Conservation (phyloP, 2,797 vertebrate species). For the Cuniculus paca region DNA sequence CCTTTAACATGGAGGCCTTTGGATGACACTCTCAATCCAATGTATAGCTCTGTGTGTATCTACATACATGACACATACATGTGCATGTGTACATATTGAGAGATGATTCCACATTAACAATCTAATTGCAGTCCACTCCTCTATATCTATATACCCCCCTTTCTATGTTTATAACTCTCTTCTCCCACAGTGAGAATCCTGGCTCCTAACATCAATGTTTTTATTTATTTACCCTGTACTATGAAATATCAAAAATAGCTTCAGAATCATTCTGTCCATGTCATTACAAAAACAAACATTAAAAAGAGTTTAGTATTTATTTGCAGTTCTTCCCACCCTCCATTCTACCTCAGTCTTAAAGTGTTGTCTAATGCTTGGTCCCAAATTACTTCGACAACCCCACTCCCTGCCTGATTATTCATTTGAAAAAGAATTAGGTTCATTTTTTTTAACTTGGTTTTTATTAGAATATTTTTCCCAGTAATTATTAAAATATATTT, state of each 20-base stretch:
- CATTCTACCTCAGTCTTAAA: not conserved
- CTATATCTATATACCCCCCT: not conserved
- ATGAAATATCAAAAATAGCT: not conserved
- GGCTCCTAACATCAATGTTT: not conserved
- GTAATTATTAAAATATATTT: not conserved
- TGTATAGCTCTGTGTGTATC: not conserved
- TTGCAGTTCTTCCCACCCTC: not conserved
- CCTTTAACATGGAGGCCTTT: not conserved
- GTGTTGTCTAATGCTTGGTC: not conserved
- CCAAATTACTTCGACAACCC: not conserved
- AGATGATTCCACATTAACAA: not conserved
- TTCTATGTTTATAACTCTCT: not conserved
- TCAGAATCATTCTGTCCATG: not conserved
- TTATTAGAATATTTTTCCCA: not conserved
- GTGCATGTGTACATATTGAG: not conserved
- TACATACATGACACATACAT: not conserved
- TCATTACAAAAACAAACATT: not conserved
- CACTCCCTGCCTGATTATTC: not conserved
- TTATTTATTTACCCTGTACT: not conserved
- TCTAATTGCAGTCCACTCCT: not conserved
- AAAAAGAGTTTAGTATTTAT: not conserved
- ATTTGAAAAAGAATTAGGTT: slow-evolving; percentile 18
- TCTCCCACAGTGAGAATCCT: not conserved
- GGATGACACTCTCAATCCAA: not conserved
- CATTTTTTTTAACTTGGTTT: not conserved